Conservation (phyloP, 2,113 vertebrate species). For the Trochalopteron elliotii region DNA sequence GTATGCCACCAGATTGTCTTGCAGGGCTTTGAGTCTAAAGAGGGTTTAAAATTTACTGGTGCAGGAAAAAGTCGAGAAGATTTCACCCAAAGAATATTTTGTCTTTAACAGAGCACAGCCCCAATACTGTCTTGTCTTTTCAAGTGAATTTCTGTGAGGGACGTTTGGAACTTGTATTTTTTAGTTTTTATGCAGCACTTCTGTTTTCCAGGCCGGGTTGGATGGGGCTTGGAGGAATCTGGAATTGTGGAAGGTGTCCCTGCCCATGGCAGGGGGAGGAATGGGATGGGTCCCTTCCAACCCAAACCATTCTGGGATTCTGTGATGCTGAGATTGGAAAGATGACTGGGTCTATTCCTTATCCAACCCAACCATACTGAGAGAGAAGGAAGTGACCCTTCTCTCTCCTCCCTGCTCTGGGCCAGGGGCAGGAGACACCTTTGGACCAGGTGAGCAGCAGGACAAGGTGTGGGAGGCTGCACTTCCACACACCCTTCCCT, state of each 20-base stretch:
- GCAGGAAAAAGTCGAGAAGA: background rate
- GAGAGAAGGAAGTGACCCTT: background rate
- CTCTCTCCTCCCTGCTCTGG: background rate
- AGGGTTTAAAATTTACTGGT: background rate
- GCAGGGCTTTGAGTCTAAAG: background rate
- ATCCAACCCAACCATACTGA: background rate
- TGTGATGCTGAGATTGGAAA: background rate
- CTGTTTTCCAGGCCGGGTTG: background rate
- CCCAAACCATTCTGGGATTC: background rate
- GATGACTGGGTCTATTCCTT: background rate
- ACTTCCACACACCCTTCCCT: background rate
- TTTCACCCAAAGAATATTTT: background rate
- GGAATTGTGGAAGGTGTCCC: fast-evolving
- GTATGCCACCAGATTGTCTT: background rate
- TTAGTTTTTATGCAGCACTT: background rate
- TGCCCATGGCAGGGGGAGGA: background rate
- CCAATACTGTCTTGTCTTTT: background rate
- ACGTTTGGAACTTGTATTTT: background rate
- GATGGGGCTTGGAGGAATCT: background rate
- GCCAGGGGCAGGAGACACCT: background rate
- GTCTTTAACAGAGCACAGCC: background rate
- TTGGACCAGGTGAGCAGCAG: background rate
- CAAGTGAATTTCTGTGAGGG: background rate
- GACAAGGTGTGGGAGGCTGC: background rate
- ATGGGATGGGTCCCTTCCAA: background rate